Evolutionary conservation across 2,797 vertebrate species (phyloP).

Genomic region (Argya squamiceps): DNA sequence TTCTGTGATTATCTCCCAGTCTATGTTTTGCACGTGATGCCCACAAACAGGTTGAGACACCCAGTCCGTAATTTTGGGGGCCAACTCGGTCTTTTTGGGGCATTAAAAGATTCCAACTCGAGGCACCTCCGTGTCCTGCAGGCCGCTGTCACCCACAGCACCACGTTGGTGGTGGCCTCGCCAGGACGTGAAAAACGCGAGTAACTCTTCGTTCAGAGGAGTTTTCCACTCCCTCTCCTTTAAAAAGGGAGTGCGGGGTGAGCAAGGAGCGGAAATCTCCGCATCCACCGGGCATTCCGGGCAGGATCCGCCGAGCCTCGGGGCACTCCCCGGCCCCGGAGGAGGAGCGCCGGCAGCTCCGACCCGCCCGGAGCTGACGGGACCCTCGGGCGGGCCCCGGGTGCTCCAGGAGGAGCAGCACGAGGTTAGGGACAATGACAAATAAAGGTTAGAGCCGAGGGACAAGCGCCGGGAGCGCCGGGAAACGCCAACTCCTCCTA

Average conservation of each 20-base stretch:
- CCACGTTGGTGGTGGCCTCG: accelerated
- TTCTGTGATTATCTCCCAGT: not conserved
- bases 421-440: not conserved
- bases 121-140: not conserved
- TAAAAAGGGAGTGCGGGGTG: accelerated
- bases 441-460: not conserved
- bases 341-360: not conserved
- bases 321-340: not conserved
- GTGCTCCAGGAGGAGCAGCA: not conserved
- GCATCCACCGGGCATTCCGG: accelerated
- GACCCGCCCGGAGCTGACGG: not conserved
- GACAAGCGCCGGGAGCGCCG: not conserved
- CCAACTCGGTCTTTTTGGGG: accelerated
- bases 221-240: not conserved
- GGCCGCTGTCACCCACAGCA: not conserved
- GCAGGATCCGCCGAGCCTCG: not conserved
- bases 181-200: not conserved
- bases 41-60: too few species aligned
- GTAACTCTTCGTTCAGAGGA: accelerated
- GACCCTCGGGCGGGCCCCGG: not conserved
- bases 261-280: accelerated
- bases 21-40: accelerated
- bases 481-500: not conserved
- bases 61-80: accelerated
- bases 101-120: not conserved